A percentile compares a stretch with the other conserved stretches of the same genome.
phyloP scores from a whole-genome alignment of 2,113 vertebrate species.

The Polyodon spathula region DNA sequence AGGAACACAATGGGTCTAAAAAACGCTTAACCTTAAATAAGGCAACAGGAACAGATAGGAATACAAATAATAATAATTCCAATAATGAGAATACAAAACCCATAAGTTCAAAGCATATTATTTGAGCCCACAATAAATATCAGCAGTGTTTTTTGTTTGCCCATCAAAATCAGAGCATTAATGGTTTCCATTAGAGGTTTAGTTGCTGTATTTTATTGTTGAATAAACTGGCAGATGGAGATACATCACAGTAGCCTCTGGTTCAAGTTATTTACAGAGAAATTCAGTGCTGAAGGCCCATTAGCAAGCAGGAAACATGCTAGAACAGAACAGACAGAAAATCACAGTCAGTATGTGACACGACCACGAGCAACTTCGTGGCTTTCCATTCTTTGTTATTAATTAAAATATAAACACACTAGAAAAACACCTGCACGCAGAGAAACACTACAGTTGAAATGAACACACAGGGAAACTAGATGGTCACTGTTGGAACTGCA shows the following conservation, averaged over 20 bases:
- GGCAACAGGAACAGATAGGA: slow-evolving; percentile 8
- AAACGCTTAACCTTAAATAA: slow-evolving; percentile 8
- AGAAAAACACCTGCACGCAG: too few relatives aligned
- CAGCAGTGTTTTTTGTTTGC: slow-evolving; percentile 8
- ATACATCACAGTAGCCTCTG: slow-evolving; percentile 52
- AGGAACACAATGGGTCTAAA: too few relatives aligned
- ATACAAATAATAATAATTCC: background rate
- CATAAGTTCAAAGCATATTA: background rate
- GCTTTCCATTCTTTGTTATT: background rate
- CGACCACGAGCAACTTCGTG: too few relatives aligned
- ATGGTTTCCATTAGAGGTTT: slow-evolving; percentile 8
- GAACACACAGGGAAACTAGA: too few relatives aligned
- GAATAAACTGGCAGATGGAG: slow-evolving; percentile 4
- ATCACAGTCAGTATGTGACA: slow-evolving; percentile 14
- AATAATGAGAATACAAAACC: background rate
- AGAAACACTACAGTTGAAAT: too few relatives aligned
- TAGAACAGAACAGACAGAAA: slow-evolving; percentile 61
- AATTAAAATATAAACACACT: background rate
- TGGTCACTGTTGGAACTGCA: too few relatives aligned
- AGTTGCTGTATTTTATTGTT: background rate
- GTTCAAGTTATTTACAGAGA: slow-evolving; percentile 60
- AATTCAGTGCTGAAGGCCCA: slow-evolving; percentile 42
- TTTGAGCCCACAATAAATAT: background rate
- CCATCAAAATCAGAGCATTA: slow-evolving; percentile 8
- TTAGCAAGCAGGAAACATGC: slow-evolving; percentile 18